Percentiles rank a stretch among this genome's conserved stretches.
Evolutionary conservation across 2,113 vertebrate species (phyloP).

Genomic region (Chionis minor): DNA sequence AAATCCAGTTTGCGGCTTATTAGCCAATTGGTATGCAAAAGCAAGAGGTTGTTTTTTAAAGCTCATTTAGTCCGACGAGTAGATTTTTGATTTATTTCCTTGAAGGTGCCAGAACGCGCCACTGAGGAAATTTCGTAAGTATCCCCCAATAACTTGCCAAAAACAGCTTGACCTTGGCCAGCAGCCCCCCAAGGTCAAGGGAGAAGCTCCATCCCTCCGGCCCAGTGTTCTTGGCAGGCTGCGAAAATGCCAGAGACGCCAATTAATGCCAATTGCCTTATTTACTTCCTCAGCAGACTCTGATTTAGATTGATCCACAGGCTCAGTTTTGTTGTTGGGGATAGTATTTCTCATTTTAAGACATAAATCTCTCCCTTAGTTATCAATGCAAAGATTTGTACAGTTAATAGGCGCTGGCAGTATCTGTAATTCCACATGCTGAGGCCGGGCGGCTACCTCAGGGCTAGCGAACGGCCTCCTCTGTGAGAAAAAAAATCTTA

Average conservation of each 20-base stretch:
- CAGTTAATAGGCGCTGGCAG: background rate
- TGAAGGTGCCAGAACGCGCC: background rate
- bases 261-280: constrained; percentile 11
- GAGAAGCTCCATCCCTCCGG: background rate
- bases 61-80: background rate
- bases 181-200: background rate
- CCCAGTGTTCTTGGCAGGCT: background rate
- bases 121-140: background rate
- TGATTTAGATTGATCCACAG: constrained; percentile 9
- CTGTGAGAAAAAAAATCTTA: background rate
- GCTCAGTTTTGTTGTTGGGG: constrained; percentile 17
- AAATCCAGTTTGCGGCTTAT: constrained; percentile 37
- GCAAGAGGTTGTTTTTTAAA: background rate
- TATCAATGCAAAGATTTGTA: constrained; percentile 40
- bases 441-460: background rate
- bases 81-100: constrained; percentile 2
- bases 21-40: constrained; percentile 27
- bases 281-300: background rate
- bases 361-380: constrained; percentile 29
- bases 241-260: background rate
- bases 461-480: background rate
- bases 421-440: constrained; percentile 18
- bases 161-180: background rate
- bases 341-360: constrained; percentile 27
- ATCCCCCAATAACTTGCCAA: background rate